Evolutionary conservation across 2,888 invertebrate genomes (phyloP), one percentile per base, ranked within the genome.

Genomic region (Dolichopus griseipennis): DNA sequence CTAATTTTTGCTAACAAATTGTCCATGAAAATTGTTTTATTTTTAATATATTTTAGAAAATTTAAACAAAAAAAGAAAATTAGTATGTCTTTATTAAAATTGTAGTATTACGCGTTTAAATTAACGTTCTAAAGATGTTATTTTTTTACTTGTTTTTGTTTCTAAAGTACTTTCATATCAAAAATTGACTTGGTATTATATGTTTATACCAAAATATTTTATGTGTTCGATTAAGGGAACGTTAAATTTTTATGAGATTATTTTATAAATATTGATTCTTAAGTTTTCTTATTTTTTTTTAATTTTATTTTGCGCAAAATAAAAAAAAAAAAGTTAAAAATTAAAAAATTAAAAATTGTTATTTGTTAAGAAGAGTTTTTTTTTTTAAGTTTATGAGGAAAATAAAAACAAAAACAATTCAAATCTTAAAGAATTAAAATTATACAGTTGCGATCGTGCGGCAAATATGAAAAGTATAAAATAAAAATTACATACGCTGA

Each of bases 131-230:
- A 41, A 41, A 41, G 9, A 41, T 41, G 41, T 41, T 41, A 6
- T 41, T 41, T 41, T 15, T 41, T 41, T 41, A 5, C 2, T 41
- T 27, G 2, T 52, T 18, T 52, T 15, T 52, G 18, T 52, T 27
- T 4, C 27, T 27, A 27, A 27, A 27, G 27, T 27, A 27, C 27
- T 52, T n/a, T 52, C 2, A 9, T 52, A 52, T 52, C 52, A 52
- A 52, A n/a, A 52, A 52, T 52, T 52, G 52, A 52, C 52, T 52
- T 52, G n/a, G 52, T 52, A 52, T 52, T 52, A 52, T 52, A 52
- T 52, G 52, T 52, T 52, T 52, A 52, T 52, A 52, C 52, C 52
- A 52, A 52, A 52, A 52, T 52, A 52, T 52, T 52, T 52, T 52
- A 52, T 52, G 52, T 52, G 52, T 52, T 52, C 52, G 52, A 52